phyloP scores from a whole-genome alignment of 2,797 vertebrate species.

The Argya squamiceps region DNA sequence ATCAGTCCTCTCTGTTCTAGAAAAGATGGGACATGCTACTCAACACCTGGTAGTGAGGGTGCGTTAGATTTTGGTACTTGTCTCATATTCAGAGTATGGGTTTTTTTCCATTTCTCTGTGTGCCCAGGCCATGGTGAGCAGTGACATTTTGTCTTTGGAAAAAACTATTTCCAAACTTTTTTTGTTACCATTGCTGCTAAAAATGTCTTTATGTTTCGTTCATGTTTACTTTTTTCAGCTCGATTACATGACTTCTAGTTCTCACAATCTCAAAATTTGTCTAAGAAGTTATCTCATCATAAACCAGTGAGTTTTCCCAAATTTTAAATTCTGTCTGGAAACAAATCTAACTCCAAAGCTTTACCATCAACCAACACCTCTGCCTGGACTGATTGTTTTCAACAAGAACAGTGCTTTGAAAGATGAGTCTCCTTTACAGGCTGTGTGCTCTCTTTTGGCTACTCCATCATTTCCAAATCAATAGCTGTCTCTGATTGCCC shows the following conservation, averaged over 20 bases:
- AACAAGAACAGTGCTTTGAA: slow-evolving; percentile 46
- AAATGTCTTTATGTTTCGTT: background rate
- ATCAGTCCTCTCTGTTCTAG: background rate
- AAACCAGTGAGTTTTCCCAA: background rate
- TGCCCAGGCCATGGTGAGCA: background rate
- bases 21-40: background rate
- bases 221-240: background rate
- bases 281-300: background rate
- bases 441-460: slow-evolving; percentile 6
- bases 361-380: background rate
- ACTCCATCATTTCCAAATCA: slow-evolving; percentile 55
- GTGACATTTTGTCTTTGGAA: background rate
- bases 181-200: background rate
- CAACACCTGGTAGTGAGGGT: background rate
- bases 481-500: slow-evolving; percentile 31
- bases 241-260: background rate
- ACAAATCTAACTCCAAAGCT: background rate
- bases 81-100: background rate
- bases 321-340: slow-evolving; percentile 32
- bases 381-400: slow-evolving; percentile 21
- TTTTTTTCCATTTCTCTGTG: background rate
- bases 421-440: slow-evolving; percentile 20
- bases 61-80: background rate
- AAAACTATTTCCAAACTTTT: background rate
- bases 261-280: background rate